A percentile compares a stretch with the other conserved stretches of the same genome.
These are phyloP conservation scores for Drosophila truncata DNA, from an alignment of 1,140 invertebrate genomes.

Conservation along the genomic window DNA sequence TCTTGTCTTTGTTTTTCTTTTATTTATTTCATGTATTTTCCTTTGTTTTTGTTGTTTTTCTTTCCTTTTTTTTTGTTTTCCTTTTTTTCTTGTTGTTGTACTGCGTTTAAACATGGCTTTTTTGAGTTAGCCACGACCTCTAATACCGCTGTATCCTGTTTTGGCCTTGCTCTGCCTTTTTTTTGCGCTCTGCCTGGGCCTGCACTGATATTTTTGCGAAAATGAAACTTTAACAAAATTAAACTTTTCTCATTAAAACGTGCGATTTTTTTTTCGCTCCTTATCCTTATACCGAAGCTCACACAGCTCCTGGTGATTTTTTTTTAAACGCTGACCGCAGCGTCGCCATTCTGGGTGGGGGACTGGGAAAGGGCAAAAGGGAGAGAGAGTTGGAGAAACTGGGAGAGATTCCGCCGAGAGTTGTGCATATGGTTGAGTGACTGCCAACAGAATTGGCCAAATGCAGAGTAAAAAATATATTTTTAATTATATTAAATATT, in stretches of 20 bases:
- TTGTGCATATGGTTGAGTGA: slow-evolving; percentile 74
- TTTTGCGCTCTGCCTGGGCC: slow-evolving; percentile 26
- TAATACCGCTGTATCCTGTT: slow-evolving; percentile 33
- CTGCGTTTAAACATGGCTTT: slow-evolving; percentile 71
- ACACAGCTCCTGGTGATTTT: slow-evolving; percentile 33
- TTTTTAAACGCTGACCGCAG: slow-evolving; percentile 75
- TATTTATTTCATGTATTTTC: background rate
- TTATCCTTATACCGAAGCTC: slow-evolving; percentile 29
- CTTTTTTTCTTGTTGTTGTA: slow-evolving; percentile 1
- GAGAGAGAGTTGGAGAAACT: background rate
- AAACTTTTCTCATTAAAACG: slow-evolving; percentile 85
- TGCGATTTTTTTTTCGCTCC: slow-evolving; percentile 69
- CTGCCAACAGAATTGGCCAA: slow-evolving; percentile 14
- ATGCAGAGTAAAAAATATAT: background rate
- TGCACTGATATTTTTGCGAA: slow-evolving; percentile 78
- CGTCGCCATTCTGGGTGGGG: slow-evolving; percentile 67
- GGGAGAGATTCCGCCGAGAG: slow-evolving; percentile 58
- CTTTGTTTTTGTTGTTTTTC: background rate
- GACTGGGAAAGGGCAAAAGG: slow-evolving; percentile 8
- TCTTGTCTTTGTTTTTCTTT: slow-evolving; percentile 26
- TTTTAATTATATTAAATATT: background rate
- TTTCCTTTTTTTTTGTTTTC: too few species aligned
- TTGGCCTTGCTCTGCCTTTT: slow-evolving; percentile 9
- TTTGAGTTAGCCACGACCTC: slow-evolving; percentile 56
- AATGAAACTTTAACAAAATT: slow-evolving; percentile 85